Base-by-base conservation (phyloP, 37 sponge, comb jelly and placozoan genomes). In the Lycopodina hypogea region DNA sequence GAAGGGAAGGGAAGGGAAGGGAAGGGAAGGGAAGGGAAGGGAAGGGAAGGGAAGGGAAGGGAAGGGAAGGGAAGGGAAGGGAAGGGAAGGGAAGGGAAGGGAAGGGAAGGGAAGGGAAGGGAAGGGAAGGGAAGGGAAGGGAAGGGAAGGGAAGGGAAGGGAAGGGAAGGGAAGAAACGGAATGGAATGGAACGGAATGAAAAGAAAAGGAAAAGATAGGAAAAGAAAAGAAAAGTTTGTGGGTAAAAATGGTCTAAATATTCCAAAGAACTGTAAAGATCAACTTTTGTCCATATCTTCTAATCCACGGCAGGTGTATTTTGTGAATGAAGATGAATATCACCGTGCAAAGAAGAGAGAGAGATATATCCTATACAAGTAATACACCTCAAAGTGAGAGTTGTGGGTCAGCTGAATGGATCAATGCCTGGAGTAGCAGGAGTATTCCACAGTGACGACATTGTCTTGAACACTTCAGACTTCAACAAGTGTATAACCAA, bases 371-470 rank as follows among this genome's bases (percentile, higher is more conserved):
- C 71, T 2, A 71, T 71, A 40, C 57, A 80, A 57, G 21, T 29
- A 18, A 33, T 63, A 36, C n/a, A 77, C 3, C 23, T 64, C 51
- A 24, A 23, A 42, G 40, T 57, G 1, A 12, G 35, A 37, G 42
- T 53, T 7, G 59, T 80, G 3, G 60, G 71, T 9, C 80, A 68
- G 41, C 28, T 50, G 38, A 56, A 71, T n/a, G 71, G 60, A 56
- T 21, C 70, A 71, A 32, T 70, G 40, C 80, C 70, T 7, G 60
- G 80, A 21, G 28, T 56, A 38, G 32, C 55, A 14, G 6, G 6
- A 26, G 58, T 60, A 4, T 24, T 26, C 6, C 23, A 55, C 42
- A 24, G 53, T 29, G 22, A 45, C 24, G 36, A 51, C 17, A 37
- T 73, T 6, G 32, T 73, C 24, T 42, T 51, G 42, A 4, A 70